Evolutionary conservation across 2,113 vertebrate genomes (phyloP), one percentile per base, ranked within the genome.

Genomic region (Pantherophis guttatus): DNA sequence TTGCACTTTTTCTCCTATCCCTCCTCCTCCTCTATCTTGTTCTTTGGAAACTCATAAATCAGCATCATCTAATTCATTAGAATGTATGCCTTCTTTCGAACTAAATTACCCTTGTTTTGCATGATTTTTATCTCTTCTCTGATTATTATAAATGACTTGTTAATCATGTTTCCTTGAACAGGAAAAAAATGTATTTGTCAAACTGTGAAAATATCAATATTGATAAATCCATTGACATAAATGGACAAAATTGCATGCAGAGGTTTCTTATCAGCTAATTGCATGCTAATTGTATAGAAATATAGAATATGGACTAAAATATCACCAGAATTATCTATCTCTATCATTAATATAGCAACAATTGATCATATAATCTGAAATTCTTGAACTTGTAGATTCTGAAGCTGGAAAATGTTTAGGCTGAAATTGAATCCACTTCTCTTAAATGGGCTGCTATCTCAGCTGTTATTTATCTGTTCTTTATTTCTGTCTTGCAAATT

Each of bases 61-160:
- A 98, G 91, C 86, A 96, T 96, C 96, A 97, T 98, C 95, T 97
- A 94, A 97, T 97, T 97, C 96, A 97, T 98, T 97, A 97, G 86
- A 94, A 93, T 97, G 93, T 59, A 5, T 12, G 3, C 95, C 94
- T 96, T 97, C 93, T 96, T 97, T 96, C 65, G 94, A 96, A 94
- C 94, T 97, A 97, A 97, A 97, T 97, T 97, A 96, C 93, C 93
- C 52, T 95, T 95, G 0, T 95, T 97, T 97, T 97, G 95, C 95
- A 97, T 96, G 88, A 94, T 93, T 96, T 96, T 94, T 95, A 81
- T 93, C 48, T 96, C 96, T 95, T 93, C 94, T 95, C 91, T 98
- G 97, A 98, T 98, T 98, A 97, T 98, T 97, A 98, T 96, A 98
- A 98, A 98, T 97, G 94, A 97, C 96, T 97, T 95, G 96, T 97